Base-by-base conservation (phyloP, 1,140 invertebrate genomes). In the Acromyrmex heyeri region DNA sequence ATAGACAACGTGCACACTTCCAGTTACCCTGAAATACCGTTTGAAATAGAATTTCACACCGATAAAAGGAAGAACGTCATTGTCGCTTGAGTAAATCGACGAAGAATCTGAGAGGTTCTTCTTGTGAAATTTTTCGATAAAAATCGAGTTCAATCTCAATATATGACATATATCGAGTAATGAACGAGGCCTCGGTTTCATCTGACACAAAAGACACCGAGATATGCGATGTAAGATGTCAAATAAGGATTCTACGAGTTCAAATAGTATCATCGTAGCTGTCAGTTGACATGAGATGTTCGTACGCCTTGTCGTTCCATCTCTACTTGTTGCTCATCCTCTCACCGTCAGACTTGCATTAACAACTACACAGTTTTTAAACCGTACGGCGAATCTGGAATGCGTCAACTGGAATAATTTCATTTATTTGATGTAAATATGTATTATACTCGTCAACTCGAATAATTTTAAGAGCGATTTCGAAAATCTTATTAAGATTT, bases 221-320 rank as follows among this genome's bases (percentile, higher is more conserved):
- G 67, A 86, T 78, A 75, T 85, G 65, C 78, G 62, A 85, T 64
- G 53, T 21, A 50, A 65, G 59, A 87, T 85, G 69, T 85, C 86
- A 70, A 67, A 90, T 90, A 85, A 86, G 50, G 67, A 64, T 50
- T 62, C 12, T 18, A 5, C 18, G 53, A 4, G 75, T 57, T 78
- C 85, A 87, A 50, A 55, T 10, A 75, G 24, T 90, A 89, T 89
- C 88, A 38, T n/a, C 73, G 64, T 30, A 50, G 27, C 55, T 89
- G 85, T 79, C 73, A 76, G 59, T 65, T 50, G 24, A 64, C 8
- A 48, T 27, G n/a, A 85, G 61, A 87, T 59, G 67, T 76, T 76
- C 87, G 62, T 78, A 86, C 83, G 34, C 34, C 12, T 18, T 7
- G 27, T 10, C n/a, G 24, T 57, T 27, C 18, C 18, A 48, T 48